Evolutionary conservation across 2,113 vertebrate species (phyloP).

Genomic region (Triplophysa rosa): DNA sequence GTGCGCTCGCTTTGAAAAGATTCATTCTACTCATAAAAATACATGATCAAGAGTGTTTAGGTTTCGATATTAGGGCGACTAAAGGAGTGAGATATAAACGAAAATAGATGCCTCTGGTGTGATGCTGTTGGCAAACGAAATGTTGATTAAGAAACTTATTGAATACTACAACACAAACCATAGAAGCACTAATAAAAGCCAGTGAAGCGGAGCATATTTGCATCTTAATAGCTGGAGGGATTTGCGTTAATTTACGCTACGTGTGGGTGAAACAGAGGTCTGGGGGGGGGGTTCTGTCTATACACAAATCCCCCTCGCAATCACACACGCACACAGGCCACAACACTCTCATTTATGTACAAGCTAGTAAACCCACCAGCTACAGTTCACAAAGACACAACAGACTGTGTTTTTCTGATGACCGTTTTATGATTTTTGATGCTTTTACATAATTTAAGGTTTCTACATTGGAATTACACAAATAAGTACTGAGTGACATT

Average conservation of each 20-base stretch:
- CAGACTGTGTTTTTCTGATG: too few relatives aligned
- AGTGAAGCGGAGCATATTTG: constrained; percentile 48
- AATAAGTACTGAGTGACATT: too few relatives aligned
- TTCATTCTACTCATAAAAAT: too few relatives aligned
- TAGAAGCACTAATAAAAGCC: constrained; percentile 36
- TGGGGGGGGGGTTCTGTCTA: constrained; percentile 3
- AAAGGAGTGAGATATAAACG: not conserved
- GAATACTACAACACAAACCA: not conserved
- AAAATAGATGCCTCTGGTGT: not conserved
- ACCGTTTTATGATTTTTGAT: too few relatives aligned
- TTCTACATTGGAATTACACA: too few relatives aligned
- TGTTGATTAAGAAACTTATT: too few relatives aligned
- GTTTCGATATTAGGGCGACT: not conserved
- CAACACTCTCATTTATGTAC: too few relatives aligned
- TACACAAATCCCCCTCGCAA: constrained; percentile 15
- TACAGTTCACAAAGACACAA: too few relatives aligned
- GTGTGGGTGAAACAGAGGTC: constrained; percentile 53
- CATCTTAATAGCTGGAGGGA: constrained; percentile 53
- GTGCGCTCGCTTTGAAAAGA: too few relatives aligned
- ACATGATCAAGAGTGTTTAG: not conserved
- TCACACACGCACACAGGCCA: not conserved
- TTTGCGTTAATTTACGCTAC: constrained; percentile 47
- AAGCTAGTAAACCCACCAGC: too few relatives aligned
- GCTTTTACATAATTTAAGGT: too few relatives aligned
- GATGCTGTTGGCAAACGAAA: too few relatives aligned